A percentile compares a stretch with the other conserved stretches of the same genome.
These are phyloP conservation scores for Gymnocypris eckloni DNA, from an alignment of 2,797 vertebrate species.

Conservation along the genomic window DNA sequence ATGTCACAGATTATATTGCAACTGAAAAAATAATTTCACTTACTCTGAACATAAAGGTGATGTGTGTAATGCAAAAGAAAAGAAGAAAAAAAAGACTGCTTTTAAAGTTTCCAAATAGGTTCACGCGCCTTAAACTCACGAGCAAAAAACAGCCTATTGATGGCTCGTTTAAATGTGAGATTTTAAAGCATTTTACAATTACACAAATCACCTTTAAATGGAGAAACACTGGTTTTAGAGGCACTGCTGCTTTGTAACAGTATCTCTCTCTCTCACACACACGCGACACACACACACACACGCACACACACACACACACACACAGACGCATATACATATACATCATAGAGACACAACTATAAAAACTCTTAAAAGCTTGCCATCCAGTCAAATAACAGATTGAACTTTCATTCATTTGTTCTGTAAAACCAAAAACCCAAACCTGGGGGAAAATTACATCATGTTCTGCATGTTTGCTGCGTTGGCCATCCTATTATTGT, in stretches of 20 bases:
- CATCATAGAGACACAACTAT: background rate
- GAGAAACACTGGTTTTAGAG: conserved; percentile 57
- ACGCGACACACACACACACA: too few species aligned
- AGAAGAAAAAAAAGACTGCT: background rate
- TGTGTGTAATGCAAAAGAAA: background rate
- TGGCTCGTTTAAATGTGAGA: background rate
- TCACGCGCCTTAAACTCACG: background rate
- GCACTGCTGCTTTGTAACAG: conserved; percentile 65
- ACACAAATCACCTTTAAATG: conserved; percentile 12
- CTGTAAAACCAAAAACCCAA: background rate
- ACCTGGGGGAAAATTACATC: conserved; percentile 5
- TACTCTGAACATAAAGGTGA: background rate
- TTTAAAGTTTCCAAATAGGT: background rate
- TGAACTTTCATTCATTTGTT: background rate
- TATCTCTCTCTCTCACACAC: conserved; percentile 27
- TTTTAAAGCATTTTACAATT: background rate
- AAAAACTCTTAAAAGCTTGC: conserved; percentile 46
- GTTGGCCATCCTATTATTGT: background rate
- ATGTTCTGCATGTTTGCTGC: background rate
- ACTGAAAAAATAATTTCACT: conserved; percentile 34
- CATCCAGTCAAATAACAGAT: conserved; percentile 44
- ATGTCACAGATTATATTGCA: conserved; percentile 55
- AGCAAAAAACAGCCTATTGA: background rate
- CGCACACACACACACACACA: too few species aligned
- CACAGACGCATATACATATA: too few species aligned